Evolutionary conservation across 2,113 vertebrate species (phyloP), one percentile per base, ranked within the genome.

Genomic region (Xenotilapia caudafasciata): DNA sequence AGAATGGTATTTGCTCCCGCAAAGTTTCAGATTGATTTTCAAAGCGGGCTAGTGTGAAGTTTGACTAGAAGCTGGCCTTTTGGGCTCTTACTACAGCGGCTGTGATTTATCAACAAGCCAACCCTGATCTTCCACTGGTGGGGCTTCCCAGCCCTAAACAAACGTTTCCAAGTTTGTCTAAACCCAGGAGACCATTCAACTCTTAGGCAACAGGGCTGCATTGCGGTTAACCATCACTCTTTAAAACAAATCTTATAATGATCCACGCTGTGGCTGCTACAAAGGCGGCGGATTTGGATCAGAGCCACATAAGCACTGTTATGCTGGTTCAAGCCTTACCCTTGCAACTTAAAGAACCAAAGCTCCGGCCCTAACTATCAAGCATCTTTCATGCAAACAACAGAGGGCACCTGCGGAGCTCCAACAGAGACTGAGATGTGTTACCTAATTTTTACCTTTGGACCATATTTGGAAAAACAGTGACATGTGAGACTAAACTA

Each of bases 161-260:
- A 92, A 80, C 70, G 82, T 88, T 84, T 82, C 38, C 35, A 7
- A 89, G 83, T 53, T 88, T 80, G 85, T 85, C 38, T 80, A 89
- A 90, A 88, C 92, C 89, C 89, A 88, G 62, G 83, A 88, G 90
- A 86, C 86, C 65, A 56, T 83, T 94, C 85, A 83, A 80, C 85
- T 87, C 90, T 83, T 65, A 77, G 81, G 88, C 91, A 92, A 90
- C 88, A 79, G 80, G 81, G 92, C 89, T 40, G 17, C 90, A 83
- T 86, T 93, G 92, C n/a, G 87, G 92, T 92, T 91, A 94, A 93
- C 93, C 92, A 82, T 93, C 88, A 87, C 90, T 91, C 92, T 90
- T 91, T 89, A 88, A 91, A 93, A 91, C 92, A 95, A 95, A 95
- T 92, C 85, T 89, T 38, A 86, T 89, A 92, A 93, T 89, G 89